Percentiles rank a stretch among this genome's conserved stretches.
phyloP scores from a whole-genome alignment of 2,113 vertebrate genomes.

The Bubo blakistoni region DNA sequence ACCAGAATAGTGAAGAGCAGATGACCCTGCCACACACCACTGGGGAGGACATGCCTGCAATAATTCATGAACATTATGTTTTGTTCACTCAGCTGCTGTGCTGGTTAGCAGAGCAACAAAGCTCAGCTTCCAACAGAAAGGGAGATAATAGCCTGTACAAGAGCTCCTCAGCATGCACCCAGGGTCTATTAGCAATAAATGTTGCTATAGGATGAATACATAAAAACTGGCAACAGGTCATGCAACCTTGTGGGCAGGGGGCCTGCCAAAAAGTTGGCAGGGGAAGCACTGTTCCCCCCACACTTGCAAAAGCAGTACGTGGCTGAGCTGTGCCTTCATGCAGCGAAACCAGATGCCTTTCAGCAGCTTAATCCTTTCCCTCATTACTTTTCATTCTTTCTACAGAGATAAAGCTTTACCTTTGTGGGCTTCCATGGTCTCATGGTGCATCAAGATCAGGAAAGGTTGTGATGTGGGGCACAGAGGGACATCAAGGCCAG shows the following conservation, averaged over 20 bases:
- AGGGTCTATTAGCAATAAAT: background rate
- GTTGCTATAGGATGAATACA: background rate
- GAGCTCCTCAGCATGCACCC: background rate
- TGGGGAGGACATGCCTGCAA: background rate
- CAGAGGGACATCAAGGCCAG: background rate
- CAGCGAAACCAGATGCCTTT: background rate
- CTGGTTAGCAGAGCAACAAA: background rate
- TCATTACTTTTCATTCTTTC: background rate
- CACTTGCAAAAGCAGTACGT: background rate
- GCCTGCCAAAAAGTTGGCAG: background rate
- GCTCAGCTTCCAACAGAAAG: background rate
- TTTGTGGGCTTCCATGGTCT: accelerated
- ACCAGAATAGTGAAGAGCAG: background rate
- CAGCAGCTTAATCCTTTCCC: background rate
- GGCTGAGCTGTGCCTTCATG: background rate
- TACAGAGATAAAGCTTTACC: background rate
- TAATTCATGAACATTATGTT: conserved; percentile 22
- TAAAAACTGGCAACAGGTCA: background rate
- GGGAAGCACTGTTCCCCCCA: background rate
- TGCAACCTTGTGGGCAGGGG: accelerated
- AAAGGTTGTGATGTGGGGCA: background rate
- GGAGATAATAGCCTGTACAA: background rate
- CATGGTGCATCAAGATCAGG: background rate
- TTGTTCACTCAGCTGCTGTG: background rate
- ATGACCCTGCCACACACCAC: background rate